Percentiles rank a stretch among this genome's conserved stretches.
Conservation (phyloP, 2,113 vertebrate species). For the Athene noctua region DNA sequence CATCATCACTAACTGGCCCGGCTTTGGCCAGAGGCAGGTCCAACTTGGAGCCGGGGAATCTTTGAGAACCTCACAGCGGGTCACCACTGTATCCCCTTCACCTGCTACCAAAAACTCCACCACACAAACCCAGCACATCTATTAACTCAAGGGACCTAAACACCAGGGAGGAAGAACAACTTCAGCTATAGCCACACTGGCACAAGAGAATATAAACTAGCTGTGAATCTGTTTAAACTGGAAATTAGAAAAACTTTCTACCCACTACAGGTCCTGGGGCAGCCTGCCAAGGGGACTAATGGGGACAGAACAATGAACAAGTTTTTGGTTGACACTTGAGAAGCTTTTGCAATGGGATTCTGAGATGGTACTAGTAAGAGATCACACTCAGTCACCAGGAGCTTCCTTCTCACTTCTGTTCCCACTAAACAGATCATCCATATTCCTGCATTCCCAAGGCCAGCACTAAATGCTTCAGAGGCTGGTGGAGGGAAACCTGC, state of each 20-base stretch:
- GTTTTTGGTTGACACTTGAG: not conserved
- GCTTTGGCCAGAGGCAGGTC: no score
- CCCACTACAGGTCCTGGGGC: not conserved
- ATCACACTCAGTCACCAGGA: rapidly evolving
- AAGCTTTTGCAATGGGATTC: not conserved
- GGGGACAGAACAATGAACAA: not conserved
- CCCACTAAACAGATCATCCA: not conserved
- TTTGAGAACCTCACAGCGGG: no score
- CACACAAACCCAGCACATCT: not conserved
- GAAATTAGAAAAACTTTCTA: not conserved
- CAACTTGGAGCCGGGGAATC: no score
- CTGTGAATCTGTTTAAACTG: not conserved
- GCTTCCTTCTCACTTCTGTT: not conserved
- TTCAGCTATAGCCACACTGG: not conserved
- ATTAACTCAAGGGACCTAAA: not conserved
- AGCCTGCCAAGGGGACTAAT: not conserved
- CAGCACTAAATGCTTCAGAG: not conserved
- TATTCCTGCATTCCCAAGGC: not conserved
- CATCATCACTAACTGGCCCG: no score
- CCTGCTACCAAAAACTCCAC: no score
- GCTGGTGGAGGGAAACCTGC: not conserved
- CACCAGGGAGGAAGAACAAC: not conserved
- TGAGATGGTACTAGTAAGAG: not conserved
- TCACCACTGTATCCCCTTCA: no score
- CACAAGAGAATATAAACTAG: not conserved